phyloP scores from a whole-genome alignment of 1,140 invertebrate species.

The Caenorhabditis brenneri region DNA sequence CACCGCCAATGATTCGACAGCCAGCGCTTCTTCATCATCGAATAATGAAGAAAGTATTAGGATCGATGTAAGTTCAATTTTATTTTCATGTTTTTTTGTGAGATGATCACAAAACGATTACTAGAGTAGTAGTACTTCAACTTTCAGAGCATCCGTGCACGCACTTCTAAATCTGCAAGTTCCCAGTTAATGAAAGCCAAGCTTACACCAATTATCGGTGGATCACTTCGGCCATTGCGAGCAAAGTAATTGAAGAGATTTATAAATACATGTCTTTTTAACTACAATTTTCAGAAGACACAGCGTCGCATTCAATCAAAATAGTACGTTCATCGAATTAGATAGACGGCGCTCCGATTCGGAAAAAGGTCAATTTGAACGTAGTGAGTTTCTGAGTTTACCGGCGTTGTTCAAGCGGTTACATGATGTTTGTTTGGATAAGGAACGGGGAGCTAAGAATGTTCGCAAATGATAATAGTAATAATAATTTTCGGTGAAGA shows the following conservation, averaged over 20 bases:
- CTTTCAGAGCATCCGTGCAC: not conserved
- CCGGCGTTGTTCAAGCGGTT: not conserved
- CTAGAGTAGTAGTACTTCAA: not conserved
- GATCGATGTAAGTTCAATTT: not conserved
- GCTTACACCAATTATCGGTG: not conserved
- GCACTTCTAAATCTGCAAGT: not conserved
- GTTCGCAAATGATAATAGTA: slow-evolving; percentile 12
- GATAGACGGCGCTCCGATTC: not conserved
- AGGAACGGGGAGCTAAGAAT: slow-evolving; percentile 1
- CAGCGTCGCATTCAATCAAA: not conserved
- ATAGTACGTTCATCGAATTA: not conserved
- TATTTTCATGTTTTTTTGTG: not conserved
- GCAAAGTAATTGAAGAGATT: not conserved
- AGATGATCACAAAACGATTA: too few species aligned
- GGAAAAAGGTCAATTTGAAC: not conserved
- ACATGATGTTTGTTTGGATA: slow-evolving; percentile 7
- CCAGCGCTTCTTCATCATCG: slow-evolving; percentile 1
- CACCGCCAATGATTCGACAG: not conserved
- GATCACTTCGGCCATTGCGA: not conserved
- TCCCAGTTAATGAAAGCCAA: not conserved
- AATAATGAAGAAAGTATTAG: not conserved
- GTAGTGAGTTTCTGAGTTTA: not conserved
- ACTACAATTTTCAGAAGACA: not conserved
- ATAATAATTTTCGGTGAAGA: not conserved
- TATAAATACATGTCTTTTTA: not conserved